Evolutionary conservation across 2,888 invertebrate genomes (phyloP).

Genomic region (Andrena chrysosceles): DNA sequence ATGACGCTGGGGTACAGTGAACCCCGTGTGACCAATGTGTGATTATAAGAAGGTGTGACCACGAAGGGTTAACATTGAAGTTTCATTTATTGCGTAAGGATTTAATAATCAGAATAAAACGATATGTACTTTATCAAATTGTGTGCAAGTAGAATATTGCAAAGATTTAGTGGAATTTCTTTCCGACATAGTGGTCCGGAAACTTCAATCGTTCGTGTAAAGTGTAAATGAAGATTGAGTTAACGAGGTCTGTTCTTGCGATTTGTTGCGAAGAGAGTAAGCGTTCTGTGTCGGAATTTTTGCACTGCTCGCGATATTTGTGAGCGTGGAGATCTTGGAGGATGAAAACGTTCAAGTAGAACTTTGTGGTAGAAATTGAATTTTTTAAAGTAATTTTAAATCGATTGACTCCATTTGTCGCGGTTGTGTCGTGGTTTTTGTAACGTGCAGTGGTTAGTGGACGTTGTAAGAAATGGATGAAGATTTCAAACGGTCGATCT

Average conservation of each 20-base stretch:
- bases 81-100: not conserved
- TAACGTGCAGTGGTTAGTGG: not conserved
- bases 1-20: too few relatives aligned
- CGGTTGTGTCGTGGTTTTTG: not conserved
- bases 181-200: too few relatives aligned
- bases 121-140: not conserved
- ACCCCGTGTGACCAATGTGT: too few relatives aligned
- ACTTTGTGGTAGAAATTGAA: not conserved
- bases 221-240: too few relatives aligned
- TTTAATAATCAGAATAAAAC: not conserved
- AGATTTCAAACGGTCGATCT: constrained; percentile 11
- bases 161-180: too few relatives aligned
- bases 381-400: not conserved
- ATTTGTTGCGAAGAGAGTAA: not conserved
- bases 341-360: not conserved
- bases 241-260: not conserved
- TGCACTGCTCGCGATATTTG: too few relatives aligned
- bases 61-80: not conserved
- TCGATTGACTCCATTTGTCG: constrained; percentile 7
- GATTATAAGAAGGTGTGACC: too few relatives aligned
- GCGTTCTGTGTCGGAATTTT: not conserved
- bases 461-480: constrained; percentile 20
- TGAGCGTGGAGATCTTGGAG: not conserved
- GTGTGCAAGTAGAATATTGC: too few relatives aligned
- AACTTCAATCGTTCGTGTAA: too few relatives aligned